phyloP scores from a whole-genome alignment of 2,113 vertebrate species.

The Hippopotamus amphibius region DNA sequence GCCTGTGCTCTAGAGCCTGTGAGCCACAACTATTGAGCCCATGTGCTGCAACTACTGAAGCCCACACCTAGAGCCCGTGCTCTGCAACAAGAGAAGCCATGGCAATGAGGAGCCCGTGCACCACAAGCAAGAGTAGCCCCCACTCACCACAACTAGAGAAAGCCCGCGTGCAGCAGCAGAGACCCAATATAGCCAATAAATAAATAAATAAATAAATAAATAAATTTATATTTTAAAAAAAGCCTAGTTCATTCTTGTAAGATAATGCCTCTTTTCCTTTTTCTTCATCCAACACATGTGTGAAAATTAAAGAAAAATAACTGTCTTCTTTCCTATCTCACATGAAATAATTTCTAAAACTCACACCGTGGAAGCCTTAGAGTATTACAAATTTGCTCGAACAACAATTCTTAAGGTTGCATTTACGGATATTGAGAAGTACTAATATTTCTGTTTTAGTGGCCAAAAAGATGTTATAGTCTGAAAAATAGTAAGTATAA shows the following conservation, averaged over 20 bases:
- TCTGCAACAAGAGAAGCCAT: too few species aligned
- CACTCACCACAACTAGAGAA: too few species aligned
- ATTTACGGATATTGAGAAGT: background rate
- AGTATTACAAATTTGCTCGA: background rate
- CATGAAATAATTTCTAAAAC: conserved; percentile 20
- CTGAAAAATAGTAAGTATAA: background rate
- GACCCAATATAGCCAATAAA: too few species aligned
- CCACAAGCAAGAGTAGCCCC: too few species aligned
- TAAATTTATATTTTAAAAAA: background rate
- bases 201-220: too few species aligned
- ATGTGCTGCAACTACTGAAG: too few species aligned
- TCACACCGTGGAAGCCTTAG: background rate
- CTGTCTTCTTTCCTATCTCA: background rate
- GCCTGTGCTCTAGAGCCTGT: too few species aligned
- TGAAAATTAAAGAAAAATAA: background rate
- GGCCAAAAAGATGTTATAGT: background rate
- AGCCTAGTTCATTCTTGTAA: background rate
- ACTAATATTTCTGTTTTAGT: background rate
- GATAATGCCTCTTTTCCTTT: background rate
- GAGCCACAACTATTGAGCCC: too few species aligned
- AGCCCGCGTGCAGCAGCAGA: too few species aligned
- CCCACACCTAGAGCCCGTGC: too few species aligned
- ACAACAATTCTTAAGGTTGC: background rate
- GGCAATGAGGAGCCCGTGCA: too few species aligned
- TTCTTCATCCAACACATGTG: background rate